Evolutionary conservation across 92 coral and sea anemone species (phyloP).

Genomic region (Epizoanthus fatuus): DNA sequence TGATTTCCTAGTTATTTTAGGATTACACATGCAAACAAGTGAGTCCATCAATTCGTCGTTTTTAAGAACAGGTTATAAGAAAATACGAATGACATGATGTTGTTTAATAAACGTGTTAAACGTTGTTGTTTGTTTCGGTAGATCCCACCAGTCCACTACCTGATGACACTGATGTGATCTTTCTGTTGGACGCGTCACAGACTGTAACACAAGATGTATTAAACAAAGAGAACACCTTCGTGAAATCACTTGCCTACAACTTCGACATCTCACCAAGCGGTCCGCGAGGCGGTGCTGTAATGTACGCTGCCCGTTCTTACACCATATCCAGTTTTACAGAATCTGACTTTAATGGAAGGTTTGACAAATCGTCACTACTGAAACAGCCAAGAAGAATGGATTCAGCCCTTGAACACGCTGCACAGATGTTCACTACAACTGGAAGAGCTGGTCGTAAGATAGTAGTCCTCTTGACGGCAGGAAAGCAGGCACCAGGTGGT

Average conservation of each 20-base stretch:
- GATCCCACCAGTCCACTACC: constrained; percentile 51
- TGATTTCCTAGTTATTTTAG: too few species aligned
- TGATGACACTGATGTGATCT: constrained; percentile 72
- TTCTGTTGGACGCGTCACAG: constrained; percentile 84
- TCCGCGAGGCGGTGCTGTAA: constrained; percentile 61
- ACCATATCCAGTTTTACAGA: constrained; percentile 58
- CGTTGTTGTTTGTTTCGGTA: background rate
- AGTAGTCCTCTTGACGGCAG: constrained; percentile 81
- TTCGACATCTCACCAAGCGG: constrained; percentile 56
- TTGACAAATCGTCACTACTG: constrained; percentile 48
- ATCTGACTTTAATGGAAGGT: constrained; percentile 52
- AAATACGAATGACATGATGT: too few species aligned
- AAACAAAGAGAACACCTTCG: constrained; percentile 77
- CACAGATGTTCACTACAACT: constrained; percentile 54
- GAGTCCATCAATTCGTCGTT: too few species aligned
- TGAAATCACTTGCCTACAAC: constrained; percentile 69
- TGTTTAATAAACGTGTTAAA: background rate
- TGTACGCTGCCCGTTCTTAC: constrained; percentile 63
- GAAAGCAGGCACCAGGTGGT: constrained; percentile 54
- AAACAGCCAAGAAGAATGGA: constrained; percentile 66
- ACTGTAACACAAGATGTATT: constrained; percentile 69
- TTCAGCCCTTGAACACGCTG: constrained; percentile 72
- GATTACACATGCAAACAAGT: too few species aligned
- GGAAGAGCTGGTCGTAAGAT: constrained; percentile 77
- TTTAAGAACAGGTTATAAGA: too few species aligned